Evolutionary conservation across 2,888 invertebrate genomes (phyloP), one percentile per base, ranked within the genome.

Genomic region (Drosophila merina): DNA sequence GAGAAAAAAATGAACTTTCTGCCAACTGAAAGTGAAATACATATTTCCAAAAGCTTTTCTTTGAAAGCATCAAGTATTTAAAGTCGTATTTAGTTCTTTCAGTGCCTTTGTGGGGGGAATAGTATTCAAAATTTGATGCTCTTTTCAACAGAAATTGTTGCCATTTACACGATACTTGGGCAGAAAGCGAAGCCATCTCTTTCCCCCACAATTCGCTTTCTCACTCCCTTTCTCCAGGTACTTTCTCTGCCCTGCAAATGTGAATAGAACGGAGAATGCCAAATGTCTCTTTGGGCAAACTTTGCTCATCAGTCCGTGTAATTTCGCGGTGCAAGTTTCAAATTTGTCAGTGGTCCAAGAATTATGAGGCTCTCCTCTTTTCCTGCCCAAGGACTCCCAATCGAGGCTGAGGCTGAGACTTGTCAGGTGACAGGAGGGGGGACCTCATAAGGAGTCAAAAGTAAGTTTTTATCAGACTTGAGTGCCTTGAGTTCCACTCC

Each of bases 221-320:
- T 14, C 12, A 36, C 36, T 36, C 7, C 4, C 31, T 20, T 47
- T 51, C 42, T 47, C 51, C 20, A 10, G 40, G 57, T 55, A 68
- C 62, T 74, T 74, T 55, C 68, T 74, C 57, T 62, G 51, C 20
- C 51, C 60, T 36, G 60, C 45, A 49, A 60, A 57, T 57, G 47
- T 6, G 66, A 73, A 25, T 52, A 14, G 45, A 40, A 44, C 12
- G 40, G 28, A 40, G 54, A 64, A 54, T 62, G 66, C 44, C 47
- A 57, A 62, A 62, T 75, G 72, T 81, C 57, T 67, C 52, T 48
- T 44, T 40, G 36, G 56, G 40, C 67, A 68, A 85, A 79, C 57
- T 80, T 80, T 80, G 75, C 79, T 72, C 80, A 85, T 80, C 79
- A 81, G 75, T 78, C 69, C 69, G 64, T 52, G 70, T 80, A 84